Base-by-base conservation (phyloP, 2,888 invertebrate genomes). In the Heliconius sara region DNA sequence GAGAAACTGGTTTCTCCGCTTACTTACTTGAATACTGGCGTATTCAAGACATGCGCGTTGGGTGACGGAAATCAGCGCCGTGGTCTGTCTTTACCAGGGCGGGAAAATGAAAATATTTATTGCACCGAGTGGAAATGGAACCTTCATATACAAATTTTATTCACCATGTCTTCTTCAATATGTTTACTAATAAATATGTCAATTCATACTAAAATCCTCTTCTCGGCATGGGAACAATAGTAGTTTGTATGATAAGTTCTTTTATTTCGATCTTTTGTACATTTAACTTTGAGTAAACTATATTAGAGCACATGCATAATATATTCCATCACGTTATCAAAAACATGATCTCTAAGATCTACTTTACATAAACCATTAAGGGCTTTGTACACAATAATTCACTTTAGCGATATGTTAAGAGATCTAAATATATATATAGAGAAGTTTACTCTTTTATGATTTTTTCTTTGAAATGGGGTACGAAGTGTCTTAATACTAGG, bases 351-450 rank as follows among this genome's bases (percentile, higher is more conserved):
- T 39, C 12, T n/a, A 3, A 68, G 57, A 9, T 57, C n/a, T 73
- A 57, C 30, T 72, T 72, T 30, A 30, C n/a, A 57, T 52, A 57
- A 72, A 72, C 7, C 52, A 72, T 72, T 72, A 34, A 72, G 57
- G 34, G 34, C 72, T 72, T 72, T 57, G 34, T 57, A 72, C 12
- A 72, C 13, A 22, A 72, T 72, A 57, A 73, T 73, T 57, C 34
- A 34, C 57, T 73, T 73, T 57, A 7, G 30, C 19, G 22, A 27
- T 30, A 72, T 3, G 2, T 27, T 27, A 25, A 43, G 52, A 30
- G 30, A 22, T 72, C 30, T 72, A 30, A 30, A 57, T 60, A 60
- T 60, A n/a, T n/a, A n/a, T 9, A n/a, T 3, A 16, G 4, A 12
- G 1, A 60, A 10, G n/a, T 60, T n/a, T 60, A 10, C 12, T n/a